Percentiles rank a stretch among this genome's conserved stretches.
Evolutionary conservation across 2,797 vertebrate genomes (phyloP).

Genomic region (Chelonia mydas): DNA sequence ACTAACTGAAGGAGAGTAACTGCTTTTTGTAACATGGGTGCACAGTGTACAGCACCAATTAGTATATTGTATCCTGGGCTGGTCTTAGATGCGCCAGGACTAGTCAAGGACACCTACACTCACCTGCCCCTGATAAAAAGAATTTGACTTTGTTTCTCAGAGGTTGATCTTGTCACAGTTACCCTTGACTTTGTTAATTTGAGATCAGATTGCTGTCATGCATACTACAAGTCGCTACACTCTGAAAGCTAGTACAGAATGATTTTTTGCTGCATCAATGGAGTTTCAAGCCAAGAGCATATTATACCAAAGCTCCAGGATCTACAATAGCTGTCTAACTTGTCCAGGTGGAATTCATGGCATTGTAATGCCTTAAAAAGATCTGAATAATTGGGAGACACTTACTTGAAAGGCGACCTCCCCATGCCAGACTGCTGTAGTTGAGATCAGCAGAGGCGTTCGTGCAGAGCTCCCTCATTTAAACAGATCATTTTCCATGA

Average conservation of each 20-base stretch:
- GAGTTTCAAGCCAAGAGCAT: neutral
- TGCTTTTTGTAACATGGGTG: neutral
- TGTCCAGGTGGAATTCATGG: conserved; percentile 6
- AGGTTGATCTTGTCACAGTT: neutral
- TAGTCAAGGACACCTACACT: neutral
- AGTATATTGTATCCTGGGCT: neutral
- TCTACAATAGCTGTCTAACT: neutral
- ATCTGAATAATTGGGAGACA: neutral
- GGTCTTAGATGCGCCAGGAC: neutral
- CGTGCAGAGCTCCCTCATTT: neutral
- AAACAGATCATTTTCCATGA: neutral
- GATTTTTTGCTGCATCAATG: neutral
- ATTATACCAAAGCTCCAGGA: neutral
- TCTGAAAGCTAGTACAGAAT: neutral
- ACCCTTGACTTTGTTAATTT: neutral
- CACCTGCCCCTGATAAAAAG: neutral
- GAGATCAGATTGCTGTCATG: neutral
- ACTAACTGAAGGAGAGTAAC: neutral
- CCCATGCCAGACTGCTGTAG: neutral
- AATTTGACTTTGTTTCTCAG: neutral
- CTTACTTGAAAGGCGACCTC: neutral
- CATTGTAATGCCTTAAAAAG: neutral
- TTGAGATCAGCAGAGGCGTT: neutral
- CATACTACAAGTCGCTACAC: neutral
- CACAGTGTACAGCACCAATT: fast-evolving